These are phyloP conservation scores for Calcarius ornatus DNA, from an alignment of 2,113 vertebrate species.

Conservation along the genomic window DNA sequence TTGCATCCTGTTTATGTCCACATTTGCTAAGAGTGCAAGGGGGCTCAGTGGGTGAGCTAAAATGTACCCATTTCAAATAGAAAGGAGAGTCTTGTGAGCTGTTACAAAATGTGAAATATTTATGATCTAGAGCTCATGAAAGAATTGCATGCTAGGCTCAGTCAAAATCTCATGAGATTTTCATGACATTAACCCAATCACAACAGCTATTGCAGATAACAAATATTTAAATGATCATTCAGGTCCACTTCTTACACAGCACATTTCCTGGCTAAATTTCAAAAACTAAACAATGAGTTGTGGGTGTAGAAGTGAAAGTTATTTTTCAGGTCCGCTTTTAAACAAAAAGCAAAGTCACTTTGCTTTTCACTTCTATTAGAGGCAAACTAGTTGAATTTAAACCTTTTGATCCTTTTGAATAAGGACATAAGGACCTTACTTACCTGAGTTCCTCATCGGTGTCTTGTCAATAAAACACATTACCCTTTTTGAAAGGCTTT, in stretches of 20 bases:
- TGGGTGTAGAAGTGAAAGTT: background rate
- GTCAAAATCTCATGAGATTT: background rate
- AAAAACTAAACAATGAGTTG: background rate
- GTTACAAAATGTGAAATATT: background rate
- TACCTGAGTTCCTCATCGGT: background rate
- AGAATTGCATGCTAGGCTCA: background rate
- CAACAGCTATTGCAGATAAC: background rate
- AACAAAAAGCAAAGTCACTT: background rate
- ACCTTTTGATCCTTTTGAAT: background rate
- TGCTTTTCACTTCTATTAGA: background rate
- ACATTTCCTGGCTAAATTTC: background rate
- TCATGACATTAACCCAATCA: background rate
- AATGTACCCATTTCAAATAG: background rate
- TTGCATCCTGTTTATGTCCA: background rate
- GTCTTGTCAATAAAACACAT: background rate
- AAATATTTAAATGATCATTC: background rate
- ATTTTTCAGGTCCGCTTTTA: background rate
- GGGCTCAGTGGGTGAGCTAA: accelerated
- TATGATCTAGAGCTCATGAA: background rate
- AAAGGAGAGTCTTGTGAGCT: background rate
- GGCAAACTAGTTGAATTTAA: background rate
- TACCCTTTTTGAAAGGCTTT: background rate
- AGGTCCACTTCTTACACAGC: background rate
- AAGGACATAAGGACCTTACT: background rate
- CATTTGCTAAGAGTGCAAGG: background rate